Conservation (phyloP, 37 sponge, comb jelly and placozoan genomes). For the Geodia barretti region DNA sequence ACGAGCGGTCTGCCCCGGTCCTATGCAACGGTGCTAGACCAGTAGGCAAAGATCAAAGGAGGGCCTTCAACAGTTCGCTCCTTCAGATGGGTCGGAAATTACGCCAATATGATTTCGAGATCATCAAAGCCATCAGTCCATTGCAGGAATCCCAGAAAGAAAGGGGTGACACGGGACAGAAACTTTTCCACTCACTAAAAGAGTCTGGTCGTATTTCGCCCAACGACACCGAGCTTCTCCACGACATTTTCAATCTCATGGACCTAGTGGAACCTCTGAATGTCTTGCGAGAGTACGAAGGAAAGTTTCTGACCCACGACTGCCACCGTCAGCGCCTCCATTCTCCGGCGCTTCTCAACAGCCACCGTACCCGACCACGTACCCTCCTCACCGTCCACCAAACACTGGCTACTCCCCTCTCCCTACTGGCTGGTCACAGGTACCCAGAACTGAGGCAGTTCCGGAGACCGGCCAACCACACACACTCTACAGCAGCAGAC, state of each 20-base stretch:
- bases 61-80: slow-evolving; percentile 2
- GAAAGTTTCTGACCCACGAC: neutral
- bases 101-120: neutral
- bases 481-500: too few species aligned
- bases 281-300: slow-evolving; percentile 17
- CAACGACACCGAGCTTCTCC: slow-evolving; percentile 25
- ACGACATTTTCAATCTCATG: slow-evolving; percentile 20
- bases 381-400: too few species aligned
- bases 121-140: slow-evolving; percentile 28
- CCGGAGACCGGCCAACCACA: too few species aligned
- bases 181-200: slow-evolving; percentile 40
- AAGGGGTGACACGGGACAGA: neutral
- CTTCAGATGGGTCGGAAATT: slow-evolving; percentile 8
- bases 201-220: slow-evolving; percentile 30
- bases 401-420: too few species aligned
- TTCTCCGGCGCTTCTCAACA: neutral
- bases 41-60: neutral
- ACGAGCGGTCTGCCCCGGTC: neutral
- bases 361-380: neutral
- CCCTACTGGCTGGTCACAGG: too few species aligned
- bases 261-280: slow-evolving; percentile 11
- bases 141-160: slow-evolving; percentile 22
- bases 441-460: too few species aligned
- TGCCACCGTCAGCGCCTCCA: neutral
- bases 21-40: neutral